These are phyloP conservation scores for Enteromius anoplus DNA, from an alignment of 2,797 vertebrate genomes.

Conservation along the genomic window DNA sequence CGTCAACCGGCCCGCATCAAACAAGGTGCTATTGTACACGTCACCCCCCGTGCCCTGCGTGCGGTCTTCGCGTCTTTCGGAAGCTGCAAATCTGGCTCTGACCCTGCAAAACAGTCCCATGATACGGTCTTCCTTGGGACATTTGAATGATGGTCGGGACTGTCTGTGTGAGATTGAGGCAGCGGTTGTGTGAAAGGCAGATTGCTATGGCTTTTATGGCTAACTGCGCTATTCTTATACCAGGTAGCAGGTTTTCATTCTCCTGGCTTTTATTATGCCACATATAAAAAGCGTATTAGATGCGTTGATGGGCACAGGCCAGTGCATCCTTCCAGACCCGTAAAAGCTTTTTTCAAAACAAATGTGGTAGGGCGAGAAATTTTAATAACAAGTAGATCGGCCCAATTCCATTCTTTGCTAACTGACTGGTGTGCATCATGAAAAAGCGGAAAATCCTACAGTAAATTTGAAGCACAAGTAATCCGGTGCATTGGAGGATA, in stretches of 20 bases:
- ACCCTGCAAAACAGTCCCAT: conserved; percentile 27
- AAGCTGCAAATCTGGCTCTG: conserved; percentile 35
- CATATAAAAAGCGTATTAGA: conserved; percentile 59
- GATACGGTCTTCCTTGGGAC: conserved; percentile 47
- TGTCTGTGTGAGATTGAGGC: conserved; percentile 42
- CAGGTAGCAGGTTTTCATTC: conserved; percentile 58
- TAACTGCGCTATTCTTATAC: conserved; percentile 57
- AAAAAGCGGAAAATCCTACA: conserved; percentile 45
- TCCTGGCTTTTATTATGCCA: conserved; percentile 56
- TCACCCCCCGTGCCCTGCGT: neutral
- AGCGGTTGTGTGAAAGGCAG: conserved; percentile 38
- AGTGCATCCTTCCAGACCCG: conserved; percentile 39
- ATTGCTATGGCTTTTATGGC: conserved; percentile 55
- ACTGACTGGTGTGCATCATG: conserved; percentile 29
- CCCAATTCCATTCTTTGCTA: conserved; percentile 47
- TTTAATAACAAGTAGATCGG: conserved; percentile 51
- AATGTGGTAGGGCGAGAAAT: conserved; percentile 38
- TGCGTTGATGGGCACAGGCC: conserved; percentile 50
- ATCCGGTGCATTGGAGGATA: conserved; percentile 24
- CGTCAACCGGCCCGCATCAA: conserved; percentile 59
- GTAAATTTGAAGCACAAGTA: conserved; percentile 44
- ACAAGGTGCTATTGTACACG: conserved; percentile 35
- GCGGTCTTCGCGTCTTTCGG: neutral
- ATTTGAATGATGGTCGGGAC: conserved; percentile 40
- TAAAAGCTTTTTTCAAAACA: conserved; percentile 53